Evolutionary conservation across 2,113 vertebrate species (phyloP), one percentile per base, ranked within the genome.

Genomic region (Mastomys natalensis): DNA sequence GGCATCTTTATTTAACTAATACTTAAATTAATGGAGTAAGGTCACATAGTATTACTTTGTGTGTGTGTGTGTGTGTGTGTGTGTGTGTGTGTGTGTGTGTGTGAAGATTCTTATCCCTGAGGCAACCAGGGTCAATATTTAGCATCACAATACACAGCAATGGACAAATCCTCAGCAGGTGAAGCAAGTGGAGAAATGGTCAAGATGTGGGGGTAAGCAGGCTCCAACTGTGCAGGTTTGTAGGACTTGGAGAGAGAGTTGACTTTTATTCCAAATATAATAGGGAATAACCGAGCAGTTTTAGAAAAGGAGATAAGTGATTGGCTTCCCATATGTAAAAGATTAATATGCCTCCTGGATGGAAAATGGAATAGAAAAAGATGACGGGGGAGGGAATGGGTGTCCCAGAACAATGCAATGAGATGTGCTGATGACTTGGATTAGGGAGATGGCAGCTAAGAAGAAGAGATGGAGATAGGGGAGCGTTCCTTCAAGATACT

Each of bases 251-350:
- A 76, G 90, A 66, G 31, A 62, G 12, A 8, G 86, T 40, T 80
- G 48, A 62, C 53, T 95, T 95, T 95, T 64, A 76, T 80, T 84
- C 74, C 78, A 76, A 90, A 86, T 72, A 66, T 4, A 92, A 55
- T 68, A 34, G 51, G 40, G 80, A 82, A 77, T 37, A 62, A 51
- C 40, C 15, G 16, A 55, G 51, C 64, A 16, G 29, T 34, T 94
- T 86, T 81, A 78, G 66, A 26, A 86, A 95, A 76, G 55, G 76
- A 84, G 90, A 29, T 66, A 34, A 29, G 58, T 3, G 17, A 77
- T 60, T 80, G 53, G n/a, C 73, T 93, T 82, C 43, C n/a, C 45
- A 60, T 48, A 37, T 95, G 3, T 66, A 74, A 74, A 64, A 82
- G 29, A 80, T 72, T 15, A 72, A 68, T 85, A 87, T 88, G 90